Base-by-base conservation (phyloP, 2,888 invertebrate species). In the Acanthococcus lagerstroemiae region DNA sequence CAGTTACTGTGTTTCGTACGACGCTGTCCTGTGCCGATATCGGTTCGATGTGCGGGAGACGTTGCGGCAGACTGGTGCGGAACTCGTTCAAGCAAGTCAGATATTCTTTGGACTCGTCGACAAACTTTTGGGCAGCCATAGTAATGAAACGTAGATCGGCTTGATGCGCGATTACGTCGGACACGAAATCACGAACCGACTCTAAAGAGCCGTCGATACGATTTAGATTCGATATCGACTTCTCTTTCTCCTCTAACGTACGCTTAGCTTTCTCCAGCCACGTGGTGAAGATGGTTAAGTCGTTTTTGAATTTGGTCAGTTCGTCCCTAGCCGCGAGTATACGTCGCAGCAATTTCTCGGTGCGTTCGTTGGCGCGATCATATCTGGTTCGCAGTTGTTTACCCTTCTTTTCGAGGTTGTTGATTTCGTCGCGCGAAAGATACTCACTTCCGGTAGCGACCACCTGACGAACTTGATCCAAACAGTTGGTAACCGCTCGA, bases 121-220 rank as follows among this genome's bases (percentile, higher is more conserved):
- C 86, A 76, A 95, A 95, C 77, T 94, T 95, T 79, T 95, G 94
- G 1, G 93, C 93, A 1, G 94, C 87, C 90, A 95, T 94, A 3
- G 93, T 92, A 71, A 96, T 92, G 77, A 95, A 96, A 67, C 95
- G 80, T 27, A 95, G 79, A 77, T 96, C 96, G 0, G 94, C 96
- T 76, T 95, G 95, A 75, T 95, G 95, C 0, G 93, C 89, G 73
- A 95, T 93, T 2, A 96, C 92, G 77, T 94, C 94, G 69, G 88
- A 88, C 27, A 93, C 88, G 76, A 94, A 91, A 73, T 91, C 92
- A 37, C 90, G 82, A 4, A 89, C 87, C n/a, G 85, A 84, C 70
- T 92, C 90, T 25, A 84, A 82, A 74, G 86, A 87, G 9, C 70
- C 71, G 50, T 84, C 80, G 22, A 90, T 75, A 65, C 84, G 82